phyloP scores from a whole-genome alignment of 2,113 vertebrate species.

The Triplophysa rosa region DNA sequence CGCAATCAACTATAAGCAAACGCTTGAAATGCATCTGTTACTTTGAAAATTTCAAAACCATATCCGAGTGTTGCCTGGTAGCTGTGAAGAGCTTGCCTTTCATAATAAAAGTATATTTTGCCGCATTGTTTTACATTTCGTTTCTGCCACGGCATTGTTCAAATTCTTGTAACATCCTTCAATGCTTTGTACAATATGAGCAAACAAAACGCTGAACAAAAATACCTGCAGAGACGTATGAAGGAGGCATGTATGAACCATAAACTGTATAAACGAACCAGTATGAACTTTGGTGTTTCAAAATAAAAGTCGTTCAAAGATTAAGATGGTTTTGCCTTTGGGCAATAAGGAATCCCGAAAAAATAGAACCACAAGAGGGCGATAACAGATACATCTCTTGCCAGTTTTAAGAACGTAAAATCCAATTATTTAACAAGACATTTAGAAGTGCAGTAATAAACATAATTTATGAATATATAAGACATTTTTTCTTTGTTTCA shows the following conservation, averaged over 20 bases:
- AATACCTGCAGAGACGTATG: no score
- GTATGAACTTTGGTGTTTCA: neutral
- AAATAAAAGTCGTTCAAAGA: slow-evolving; percentile 6
- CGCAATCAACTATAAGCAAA: neutral
- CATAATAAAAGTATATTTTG: slow-evolving; percentile 1
- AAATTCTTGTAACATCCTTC: no score
- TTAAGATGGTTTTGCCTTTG: neutral
- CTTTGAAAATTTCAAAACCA: neutral
- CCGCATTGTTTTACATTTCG: neutral
- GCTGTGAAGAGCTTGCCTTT: neutral
- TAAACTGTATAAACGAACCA: no score
- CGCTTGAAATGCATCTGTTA: neutral
- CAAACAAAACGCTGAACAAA: no score
- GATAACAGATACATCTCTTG: neutral
- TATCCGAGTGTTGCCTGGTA: neutral
- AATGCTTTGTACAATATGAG: neutral
- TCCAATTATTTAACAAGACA: no score
- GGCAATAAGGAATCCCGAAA: no score
- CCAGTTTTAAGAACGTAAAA: no score
- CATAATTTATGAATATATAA: no score
- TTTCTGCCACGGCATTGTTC: neutral
- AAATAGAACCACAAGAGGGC: neutral
- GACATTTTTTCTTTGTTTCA: no score
- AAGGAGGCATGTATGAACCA: no score
- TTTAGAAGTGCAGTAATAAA: no score